A percentile compares a stretch with the other conserved stretches of the same genome.
Evolutionary conservation across 2,888 invertebrate genomes (phyloP).

Genomic region (Drosophila kambysellisi): DNA sequence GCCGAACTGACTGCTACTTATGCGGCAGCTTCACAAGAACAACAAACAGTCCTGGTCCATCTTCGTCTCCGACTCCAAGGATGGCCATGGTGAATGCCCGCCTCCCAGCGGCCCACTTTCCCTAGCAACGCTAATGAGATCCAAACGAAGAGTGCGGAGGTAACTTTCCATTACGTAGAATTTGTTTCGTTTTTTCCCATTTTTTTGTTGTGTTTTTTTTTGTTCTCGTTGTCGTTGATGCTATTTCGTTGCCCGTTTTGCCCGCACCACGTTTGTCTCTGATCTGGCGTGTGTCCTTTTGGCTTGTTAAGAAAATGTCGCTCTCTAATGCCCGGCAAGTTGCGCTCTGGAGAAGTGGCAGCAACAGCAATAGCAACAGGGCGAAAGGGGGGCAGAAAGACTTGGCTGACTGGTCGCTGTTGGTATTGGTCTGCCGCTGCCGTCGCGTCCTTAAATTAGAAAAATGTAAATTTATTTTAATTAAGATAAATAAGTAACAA

Average conservation of each 20-base stretch:
- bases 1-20: constrained; percentile 56
- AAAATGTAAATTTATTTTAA: constrained; percentile 85
- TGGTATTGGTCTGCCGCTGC: constrained; percentile 26
- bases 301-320: constrained; percentile 80
- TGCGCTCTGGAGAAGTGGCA: neutral
- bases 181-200: constrained; percentile 31
- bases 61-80: constrained; percentile 24
- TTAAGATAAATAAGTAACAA: constrained; percentile 85
- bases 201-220: neutral
- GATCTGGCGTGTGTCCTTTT: constrained; percentile 74
- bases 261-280: constrained; percentile 28
- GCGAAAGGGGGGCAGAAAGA: constrained; percentile 1
- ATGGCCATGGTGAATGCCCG: constrained; percentile 30
- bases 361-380: neutral
- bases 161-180: constrained; percentile 73
- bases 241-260: constrained; percentile 45
- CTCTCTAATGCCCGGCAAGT: constrained; percentile 71
- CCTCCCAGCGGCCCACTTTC: constrained; percentile 17
- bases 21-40: constrained; percentile 42
- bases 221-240: constrained; percentile 47
- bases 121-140: constrained; percentile 83
- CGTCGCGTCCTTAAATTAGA: constrained; percentile 83
- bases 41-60: constrained; percentile 16
- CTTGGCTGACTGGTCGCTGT: constrained; percentile 50
- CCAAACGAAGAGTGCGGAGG: constrained; percentile 59